A percentile compares a stretch with the other conserved stretches of the same genome.
These are phyloP conservation scores for Siniperca chuatsi DNA, from an alignment of 2,113 vertebrate genomes.

Conservation along the genomic window DNA sequence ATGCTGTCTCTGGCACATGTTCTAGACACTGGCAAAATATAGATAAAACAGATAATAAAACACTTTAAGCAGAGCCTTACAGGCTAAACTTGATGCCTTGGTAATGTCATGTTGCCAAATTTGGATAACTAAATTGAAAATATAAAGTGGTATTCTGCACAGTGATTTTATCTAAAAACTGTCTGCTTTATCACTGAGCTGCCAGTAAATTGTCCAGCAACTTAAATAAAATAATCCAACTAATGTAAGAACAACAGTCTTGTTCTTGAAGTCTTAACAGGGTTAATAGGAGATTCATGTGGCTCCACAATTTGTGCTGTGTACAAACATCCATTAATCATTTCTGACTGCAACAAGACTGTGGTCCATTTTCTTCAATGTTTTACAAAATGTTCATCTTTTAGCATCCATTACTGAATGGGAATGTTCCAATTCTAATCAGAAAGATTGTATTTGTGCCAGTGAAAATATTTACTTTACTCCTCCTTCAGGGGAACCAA, in stretches of 20 bases:
- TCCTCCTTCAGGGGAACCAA: background rate
- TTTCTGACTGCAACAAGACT: background rate
- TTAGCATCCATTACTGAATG: background rate
- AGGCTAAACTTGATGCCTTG: constrained; percentile 5
- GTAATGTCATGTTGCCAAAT: constrained; percentile 9
- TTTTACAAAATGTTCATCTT: background rate
- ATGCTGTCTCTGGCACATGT: constrained; percentile 44
- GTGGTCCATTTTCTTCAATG: background rate
- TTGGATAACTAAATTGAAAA: constrained; percentile 7
- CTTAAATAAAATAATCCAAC: background rate
- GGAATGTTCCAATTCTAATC: background rate
- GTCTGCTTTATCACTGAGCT: background rate
- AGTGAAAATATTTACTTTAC: constrained; percentile 8
- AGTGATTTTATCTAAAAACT: constrained; percentile 16
- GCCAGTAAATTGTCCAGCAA: background rate
- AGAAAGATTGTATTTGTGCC: background rate
- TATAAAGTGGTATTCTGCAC: constrained; percentile 13
- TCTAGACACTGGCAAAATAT: constrained; percentile 34
- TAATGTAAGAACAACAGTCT: background rate
- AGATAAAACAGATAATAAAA: constrained; percentile 42
- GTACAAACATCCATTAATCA: background rate
- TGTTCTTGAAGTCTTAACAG: background rate
- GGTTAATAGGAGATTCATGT: background rate
- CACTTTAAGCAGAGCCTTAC: constrained; percentile 16
- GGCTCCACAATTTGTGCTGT: background rate